A percentile compares a stretch with the other conserved stretches of the same genome.
Conservation (phyloP, 2,888 invertebrate species). For the Callinectes sapidus region DNA sequence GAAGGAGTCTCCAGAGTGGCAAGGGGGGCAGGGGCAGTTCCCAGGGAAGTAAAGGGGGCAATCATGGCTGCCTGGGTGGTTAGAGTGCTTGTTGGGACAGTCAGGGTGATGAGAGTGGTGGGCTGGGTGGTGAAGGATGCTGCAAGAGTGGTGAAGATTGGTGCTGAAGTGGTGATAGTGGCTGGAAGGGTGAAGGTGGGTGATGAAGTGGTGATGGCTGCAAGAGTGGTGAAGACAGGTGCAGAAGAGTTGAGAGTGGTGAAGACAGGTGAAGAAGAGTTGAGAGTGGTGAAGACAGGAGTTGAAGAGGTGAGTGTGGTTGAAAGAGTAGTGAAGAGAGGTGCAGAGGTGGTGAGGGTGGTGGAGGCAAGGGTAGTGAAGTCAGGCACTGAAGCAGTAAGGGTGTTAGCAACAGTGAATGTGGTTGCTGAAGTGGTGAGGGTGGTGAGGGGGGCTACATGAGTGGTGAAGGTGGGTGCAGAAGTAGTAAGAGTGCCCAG, state of each 20-base stretch:
- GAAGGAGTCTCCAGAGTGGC: not conserved
- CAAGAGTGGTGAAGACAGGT: not conserved
- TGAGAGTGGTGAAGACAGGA: no score
- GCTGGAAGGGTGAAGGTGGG: not conserved
- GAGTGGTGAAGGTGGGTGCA: no score
- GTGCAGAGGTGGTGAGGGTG: not conserved
- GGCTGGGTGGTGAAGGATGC: constrained; percentile 10
- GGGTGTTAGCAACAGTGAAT: not conserved
- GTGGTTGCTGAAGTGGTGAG: not conserved
- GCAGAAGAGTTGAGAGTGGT: no score
- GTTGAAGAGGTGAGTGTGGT: not conserved
- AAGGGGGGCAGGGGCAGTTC: not conserved
- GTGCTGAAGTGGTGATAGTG: not conserved
- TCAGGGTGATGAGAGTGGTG: constrained; percentile 8
- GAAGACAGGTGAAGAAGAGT: no score
- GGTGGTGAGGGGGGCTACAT: no score
- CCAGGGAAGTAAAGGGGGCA: not conserved
- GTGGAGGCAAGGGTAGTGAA: no score
- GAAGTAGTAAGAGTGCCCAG: no score
- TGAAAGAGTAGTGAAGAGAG: no score
- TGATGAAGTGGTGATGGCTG: not conserved
- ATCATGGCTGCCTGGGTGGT: constrained; percentile 14
- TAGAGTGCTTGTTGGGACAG: not conserved
- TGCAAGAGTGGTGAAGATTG: not conserved
- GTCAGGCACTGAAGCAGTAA: not conserved